These are phyloP conservation scores for Nyctibius grandis DNA, from an alignment of 2,797 vertebrate species.

Conservation along the genomic window DNA sequence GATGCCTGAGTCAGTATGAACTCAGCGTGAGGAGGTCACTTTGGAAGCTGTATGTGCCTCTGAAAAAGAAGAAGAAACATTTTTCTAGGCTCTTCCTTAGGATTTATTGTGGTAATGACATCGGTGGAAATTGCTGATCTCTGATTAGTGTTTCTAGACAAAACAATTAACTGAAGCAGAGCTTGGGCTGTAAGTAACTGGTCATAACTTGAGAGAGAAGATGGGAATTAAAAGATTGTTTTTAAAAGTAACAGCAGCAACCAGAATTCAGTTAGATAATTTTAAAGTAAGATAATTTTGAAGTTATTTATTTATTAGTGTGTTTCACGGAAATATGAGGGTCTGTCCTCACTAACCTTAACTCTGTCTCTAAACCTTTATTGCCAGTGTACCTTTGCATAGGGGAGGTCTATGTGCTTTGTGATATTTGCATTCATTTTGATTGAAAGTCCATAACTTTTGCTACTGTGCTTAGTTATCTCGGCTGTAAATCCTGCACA, in stretches of 20 bases:
- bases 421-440: neutral
- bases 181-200: neutral
- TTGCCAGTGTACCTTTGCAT: neutral
- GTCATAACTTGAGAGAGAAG: neutral
- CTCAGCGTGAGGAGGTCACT: neutral
- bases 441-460: neutral
- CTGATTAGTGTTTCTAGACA: constrained; percentile 12
- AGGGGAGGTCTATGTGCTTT: neutral
- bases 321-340: neutral
- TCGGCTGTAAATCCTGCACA: neutral
- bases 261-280: neutral
- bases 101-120: neutral
- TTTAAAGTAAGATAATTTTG: neutral
- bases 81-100: neutral
- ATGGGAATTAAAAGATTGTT: neutral
- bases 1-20: neutral
- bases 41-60: neutral
- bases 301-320: neutral
- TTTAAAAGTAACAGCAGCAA: neutral
- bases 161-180: neutral
- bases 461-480: neutral
- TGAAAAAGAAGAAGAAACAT: neutral
- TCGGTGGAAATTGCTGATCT: neutral
- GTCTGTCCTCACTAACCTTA: neutral
- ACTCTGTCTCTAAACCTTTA: neutral